Percentiles rank a stretch among this genome's conserved stretches.
These are phyloP conservation scores for Martes flavigula DNA, from an alignment of 2,797 vertebrate species.

Conservation along the genomic window DNA sequence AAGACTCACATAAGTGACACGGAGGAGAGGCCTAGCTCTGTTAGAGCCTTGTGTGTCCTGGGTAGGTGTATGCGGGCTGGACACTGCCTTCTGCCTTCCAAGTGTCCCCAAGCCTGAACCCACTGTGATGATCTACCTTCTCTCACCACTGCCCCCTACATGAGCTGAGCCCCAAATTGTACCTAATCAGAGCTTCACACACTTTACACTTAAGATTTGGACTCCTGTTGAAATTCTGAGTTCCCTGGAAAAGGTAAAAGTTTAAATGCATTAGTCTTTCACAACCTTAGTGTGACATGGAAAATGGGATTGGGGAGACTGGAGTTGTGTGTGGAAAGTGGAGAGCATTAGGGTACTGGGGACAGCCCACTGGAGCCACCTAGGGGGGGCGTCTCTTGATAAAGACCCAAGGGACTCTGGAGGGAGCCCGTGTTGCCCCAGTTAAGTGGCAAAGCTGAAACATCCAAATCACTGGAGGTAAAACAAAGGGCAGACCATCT, in stretches of 20 bases:
- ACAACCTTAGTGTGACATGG: not conserved
- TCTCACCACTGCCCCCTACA: not conserved
- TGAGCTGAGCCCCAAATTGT: not conserved
- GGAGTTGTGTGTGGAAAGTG: not conserved
- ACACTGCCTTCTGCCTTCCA: not conserved
- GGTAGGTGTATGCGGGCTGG: not conserved
- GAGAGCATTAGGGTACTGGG: not conserved
- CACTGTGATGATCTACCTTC: not conserved
- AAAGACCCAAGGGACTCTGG: not conserved
- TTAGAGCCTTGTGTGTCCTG: not conserved
- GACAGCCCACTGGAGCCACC: not conserved
- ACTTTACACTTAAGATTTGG: not conserved
- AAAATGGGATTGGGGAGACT: not conserved
- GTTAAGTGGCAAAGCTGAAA: conserved; percentile 24
- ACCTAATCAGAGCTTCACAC: not conserved
- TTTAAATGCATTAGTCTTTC: not conserved
- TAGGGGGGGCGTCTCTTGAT: not conserved
- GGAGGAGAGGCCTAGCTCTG: not conserved
- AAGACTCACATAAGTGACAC: not conserved
- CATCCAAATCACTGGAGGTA: conserved; percentile 14
- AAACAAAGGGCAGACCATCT: conserved; percentile 56
- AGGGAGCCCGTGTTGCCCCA: not conserved
- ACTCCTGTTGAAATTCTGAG: not conserved
- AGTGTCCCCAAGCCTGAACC: not conserved
- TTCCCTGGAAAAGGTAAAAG: not conserved